Base-by-base conservation (phyloP, 2,113 vertebrate species). In the Rhabdornis inornatus region DNA sequence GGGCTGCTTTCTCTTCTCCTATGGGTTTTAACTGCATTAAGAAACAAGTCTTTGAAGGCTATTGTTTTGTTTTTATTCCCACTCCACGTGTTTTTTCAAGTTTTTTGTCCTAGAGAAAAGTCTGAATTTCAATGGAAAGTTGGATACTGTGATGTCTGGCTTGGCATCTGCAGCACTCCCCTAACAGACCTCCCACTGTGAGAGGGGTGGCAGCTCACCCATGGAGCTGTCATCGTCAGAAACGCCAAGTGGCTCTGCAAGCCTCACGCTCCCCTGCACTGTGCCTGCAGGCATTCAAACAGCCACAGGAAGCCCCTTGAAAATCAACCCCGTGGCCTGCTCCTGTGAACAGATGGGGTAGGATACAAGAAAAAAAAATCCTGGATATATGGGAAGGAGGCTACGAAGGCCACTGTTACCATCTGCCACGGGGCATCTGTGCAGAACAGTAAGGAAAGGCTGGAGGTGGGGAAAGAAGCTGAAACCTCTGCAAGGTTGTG, bases 61-160 rank as follows among this genome's bases (percentile, higher is more conserved):
- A 71, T 93, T 90, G 77, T 95, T 93, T 95, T 93, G 74, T 83
- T 90, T 95, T 91, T 63, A 88, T 94, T 95, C 90, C 69, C 77
- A 59, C 52, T 94, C 83, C 87, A 61, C 30, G 10, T 96, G 95
- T 97, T 98, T 97, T 97, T 94, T 97, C 91, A 79, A 98, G 87
- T 97, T 97, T 96, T 97, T 95, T 89, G 59, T 97, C 90, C 66
- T 77, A 85, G 74, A 97, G 96, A 92, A 86, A 97, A 96, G 95
- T 97, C 96, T 98, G 97, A 94, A 94, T 94, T 92, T 93, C 90
- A 92, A 95, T 98, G 96, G 97, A 97, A 98, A 98, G 83, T 97
- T 98, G 98, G 97, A 97, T 50, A 35, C 74, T 85, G 80, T 87
- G 92, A 94, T 96, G 96, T 97, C 95, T 96, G 94, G 95, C 90